Evolutionary conservation across 2,113 vertebrate genomes (phyloP), one percentile per base, ranked within the genome.

Genomic region (Paradoxurus hermaphroditus): DNA sequence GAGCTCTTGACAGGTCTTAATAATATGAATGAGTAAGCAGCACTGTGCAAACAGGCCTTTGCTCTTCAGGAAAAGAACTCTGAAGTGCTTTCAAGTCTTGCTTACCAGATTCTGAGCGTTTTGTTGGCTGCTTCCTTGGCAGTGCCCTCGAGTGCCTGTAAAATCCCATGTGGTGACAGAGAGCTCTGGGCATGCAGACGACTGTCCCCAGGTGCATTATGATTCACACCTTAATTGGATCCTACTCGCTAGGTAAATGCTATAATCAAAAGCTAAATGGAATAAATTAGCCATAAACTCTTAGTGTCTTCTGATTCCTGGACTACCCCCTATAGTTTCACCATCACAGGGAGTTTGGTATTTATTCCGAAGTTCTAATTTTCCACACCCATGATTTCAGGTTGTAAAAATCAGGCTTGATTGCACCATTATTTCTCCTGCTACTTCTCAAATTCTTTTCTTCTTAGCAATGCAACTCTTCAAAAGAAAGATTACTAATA

Each of bases 301-400:
- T 85, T n/a, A 16, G 23, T 86, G n/a, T 88, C 44, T 97, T 95
- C n/a, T 77, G 29, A 92, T 53, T 94, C 85, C 23, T 44, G 39
- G 46, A 73, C 25, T 16, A 75, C 13, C 14, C 31, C 86, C 46
- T 62, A 7, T 46, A 73, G 59, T 89, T 92, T 73, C 34, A 56
- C 2, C 7, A 89, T 85, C 41, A 75, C 6, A 41, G 77, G 51
- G 41, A 79, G 25, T 72, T 96, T 97, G 86, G 65, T 88, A 49
- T 94, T 92, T 89, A 73, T 78, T 31, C 14, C 59, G 88, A 94
- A 89, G 46, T 62, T 85, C 18, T 81, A 46, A 93, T 96, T 95
- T 91, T 79, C 56, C 56, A 92, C 39, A 94, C 39, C 44, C 21
- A 73, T 19, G 21, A 75, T 62, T 94, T 97, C 39, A 89, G 62